A percentile compares a stretch with the other conserved stretches of the same genome.
Evolutionary conservation across 2,113 vertebrate genomes (phyloP).

Genomic region (Burhinus oedicnemus): DNA sequence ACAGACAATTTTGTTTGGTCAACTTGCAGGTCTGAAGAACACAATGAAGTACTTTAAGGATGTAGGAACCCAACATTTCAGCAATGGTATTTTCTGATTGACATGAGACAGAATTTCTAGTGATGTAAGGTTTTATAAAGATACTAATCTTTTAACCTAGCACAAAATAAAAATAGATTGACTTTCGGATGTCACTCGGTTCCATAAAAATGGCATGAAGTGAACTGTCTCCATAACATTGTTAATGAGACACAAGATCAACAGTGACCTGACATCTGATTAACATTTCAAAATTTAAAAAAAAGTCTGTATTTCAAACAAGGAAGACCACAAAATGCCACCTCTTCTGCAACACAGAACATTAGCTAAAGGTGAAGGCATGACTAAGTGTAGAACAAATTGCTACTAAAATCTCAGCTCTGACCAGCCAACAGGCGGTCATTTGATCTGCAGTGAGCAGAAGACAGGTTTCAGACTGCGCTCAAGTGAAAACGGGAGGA

Average conservation of each 20-base stretch:
- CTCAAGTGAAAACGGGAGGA: background rate
- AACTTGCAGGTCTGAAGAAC: background rate
- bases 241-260: background rate
- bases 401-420: background rate
- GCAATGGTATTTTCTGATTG: background rate
- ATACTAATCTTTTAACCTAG: background rate
- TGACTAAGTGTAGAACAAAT: background rate
- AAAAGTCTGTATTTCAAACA: background rate
- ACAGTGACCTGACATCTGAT: background rate
- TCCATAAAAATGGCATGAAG: background rate
- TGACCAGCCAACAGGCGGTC: background rate
- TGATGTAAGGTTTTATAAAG: background rate
- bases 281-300: background rate
- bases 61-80: background rate
- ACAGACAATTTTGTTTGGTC: background rate
- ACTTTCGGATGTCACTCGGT: background rate
- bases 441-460: background rate
- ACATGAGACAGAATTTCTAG: background rate
- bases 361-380: background rate
- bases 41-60: background rate
- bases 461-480: background rate
- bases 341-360: background rate
- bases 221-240: background rate
- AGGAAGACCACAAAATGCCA: slow-evolving; percentile 34
- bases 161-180: background rate